Conservation (phyloP, 2,113 vertebrate species). For the Peucedramus taeniatus region DNA sequence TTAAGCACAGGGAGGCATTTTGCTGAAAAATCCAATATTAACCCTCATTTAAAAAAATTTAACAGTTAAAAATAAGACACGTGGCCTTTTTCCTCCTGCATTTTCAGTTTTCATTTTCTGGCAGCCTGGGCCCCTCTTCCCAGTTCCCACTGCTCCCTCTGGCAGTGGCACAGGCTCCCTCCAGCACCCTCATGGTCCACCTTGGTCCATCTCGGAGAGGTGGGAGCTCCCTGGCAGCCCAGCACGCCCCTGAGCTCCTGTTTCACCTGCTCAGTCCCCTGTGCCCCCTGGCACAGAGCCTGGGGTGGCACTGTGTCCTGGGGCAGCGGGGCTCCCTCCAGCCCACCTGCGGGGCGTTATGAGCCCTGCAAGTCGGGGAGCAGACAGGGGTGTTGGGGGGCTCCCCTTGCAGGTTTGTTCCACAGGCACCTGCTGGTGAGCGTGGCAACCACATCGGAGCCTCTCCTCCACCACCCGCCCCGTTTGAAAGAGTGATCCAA, state of each 20-base stretch:
- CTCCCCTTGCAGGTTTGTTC: not conserved
- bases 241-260: not conserved
- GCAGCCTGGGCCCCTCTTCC: not conserved
- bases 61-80: not conserved
- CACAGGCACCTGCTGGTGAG: accelerated
- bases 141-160: accelerated
- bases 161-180: accelerated
- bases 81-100: not conserved
- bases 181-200: accelerated
- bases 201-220: too few species aligned
- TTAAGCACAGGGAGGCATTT: not conserved
- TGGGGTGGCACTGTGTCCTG: not conserved
- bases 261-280: not conserved
- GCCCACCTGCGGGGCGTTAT: accelerated
- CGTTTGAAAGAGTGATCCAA: not conserved
- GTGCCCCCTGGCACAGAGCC: not conserved
- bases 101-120: not conserved
- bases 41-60: not conserved
- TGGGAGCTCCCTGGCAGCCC: not conserved
- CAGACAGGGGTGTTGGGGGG: accelerated
- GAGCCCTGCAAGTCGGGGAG: not conserved
- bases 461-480: not conserved
- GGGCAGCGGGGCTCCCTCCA: not conserved
- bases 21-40: not conserved
- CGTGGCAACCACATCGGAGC: accelerated